Evolutionary conservation across 2,113 vertebrate species (phyloP), one percentile per base, ranked within the genome.

Genomic region (Oncorhynchus tshawytscha): DNA sequence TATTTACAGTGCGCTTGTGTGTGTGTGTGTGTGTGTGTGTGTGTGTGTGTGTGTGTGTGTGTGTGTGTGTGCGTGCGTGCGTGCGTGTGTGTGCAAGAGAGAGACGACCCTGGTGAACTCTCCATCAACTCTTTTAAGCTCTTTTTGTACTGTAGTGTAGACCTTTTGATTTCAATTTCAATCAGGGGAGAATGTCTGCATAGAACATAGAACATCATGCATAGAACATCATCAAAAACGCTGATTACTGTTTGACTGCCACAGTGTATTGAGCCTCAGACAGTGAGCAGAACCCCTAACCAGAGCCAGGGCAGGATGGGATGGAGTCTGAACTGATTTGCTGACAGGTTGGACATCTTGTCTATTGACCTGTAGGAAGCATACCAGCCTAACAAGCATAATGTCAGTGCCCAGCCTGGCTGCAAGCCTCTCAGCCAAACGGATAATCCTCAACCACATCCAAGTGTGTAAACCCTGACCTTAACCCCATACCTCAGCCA

Each of bases 361-460:
- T 80, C 79, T 34, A 67, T 22, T 7, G 45, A 45, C 67, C 31
- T 72, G 39, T 45, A 45, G 24, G 11, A 69, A 62, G 27, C 71
- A 27, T 70, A 75, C 75, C 70, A 69, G 66, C 39, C 39, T 9
- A 20, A 65, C 3, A 45, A 45, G 0, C 39, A 45, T 45, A 8
- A 45, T 45, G 39, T 45, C 39, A 39, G 34, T 39, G 7, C 7
- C 34, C 48, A 59, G 67, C n/a, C 18, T 18, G 18, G n/a, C 60
- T 20, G 9, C n/a, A 24, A 64, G 60, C 60, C 60, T 9, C 22
- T 64, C 60, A 64, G 5, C 20, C 20, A 75, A 72, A 67, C 60
- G 68, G 81, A 59, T 22, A 77, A 81, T 85, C 81, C 73, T 15
- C 34, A 70, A 34, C n/a, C 72, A 67, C 51, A 18, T 82, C 57